phyloP scores from a whole-genome alignment of 2,113 vertebrate species.

The Phylloscopus trochilus region DNA sequence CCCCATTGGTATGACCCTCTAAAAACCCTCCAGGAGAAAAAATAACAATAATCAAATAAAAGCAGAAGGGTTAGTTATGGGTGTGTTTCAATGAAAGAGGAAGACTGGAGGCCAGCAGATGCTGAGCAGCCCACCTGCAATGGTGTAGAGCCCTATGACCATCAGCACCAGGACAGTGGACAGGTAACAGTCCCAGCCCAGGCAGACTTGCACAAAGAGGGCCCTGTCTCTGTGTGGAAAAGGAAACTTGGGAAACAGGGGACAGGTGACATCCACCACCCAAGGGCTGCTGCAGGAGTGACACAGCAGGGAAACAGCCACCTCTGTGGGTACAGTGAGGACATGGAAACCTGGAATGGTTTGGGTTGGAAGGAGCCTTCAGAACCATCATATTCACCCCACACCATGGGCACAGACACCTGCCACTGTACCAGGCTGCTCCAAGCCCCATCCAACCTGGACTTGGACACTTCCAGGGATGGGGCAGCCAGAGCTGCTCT shows the following conservation, averaged over 20 bases:
- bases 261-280: neutral
- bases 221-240: constrained; percentile 76
- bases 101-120: neutral
- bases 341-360: neutral
- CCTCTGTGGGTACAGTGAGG: rapidly evolving
- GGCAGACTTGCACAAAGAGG: constrained; percentile 88
- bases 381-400: neutral
- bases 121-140: constrained; percentile 74
- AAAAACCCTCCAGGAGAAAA: neutral
- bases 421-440: rapidly evolving
- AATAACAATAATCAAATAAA: neutral
- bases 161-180: constrained; percentile 84
- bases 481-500: neutral
- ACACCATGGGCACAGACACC: neutral
- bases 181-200: constrained; percentile 92
- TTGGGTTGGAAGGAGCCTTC: neutral
- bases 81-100: neutral
- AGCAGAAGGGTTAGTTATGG: neutral
- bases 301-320: neutral
- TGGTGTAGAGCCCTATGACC: constrained; percentile 87
- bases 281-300: neutral
- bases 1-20: neutral
- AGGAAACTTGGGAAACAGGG: neutral
- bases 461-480: neutral
- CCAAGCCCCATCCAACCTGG: rapidly evolving